Evolutionary conservation across 35 echinoderm and acorn worm species (phyloP).

Genomic region (Ophiothrix spiculata): DNA sequence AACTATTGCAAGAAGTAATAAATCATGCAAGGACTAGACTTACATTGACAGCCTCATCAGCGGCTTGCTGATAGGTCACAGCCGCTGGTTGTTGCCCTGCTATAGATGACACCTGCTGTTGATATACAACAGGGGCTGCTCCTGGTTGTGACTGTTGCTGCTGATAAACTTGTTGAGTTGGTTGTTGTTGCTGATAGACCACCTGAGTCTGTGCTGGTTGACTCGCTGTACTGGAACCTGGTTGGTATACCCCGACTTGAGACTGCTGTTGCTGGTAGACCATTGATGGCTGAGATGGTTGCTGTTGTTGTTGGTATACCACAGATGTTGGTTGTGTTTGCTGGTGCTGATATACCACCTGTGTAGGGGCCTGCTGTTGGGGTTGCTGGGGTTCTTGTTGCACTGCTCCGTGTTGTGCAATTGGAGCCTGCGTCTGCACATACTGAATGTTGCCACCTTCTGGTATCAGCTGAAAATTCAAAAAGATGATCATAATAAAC

Average conservation of each 20-base stretch:
- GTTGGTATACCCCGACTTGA: too few relatives aligned
- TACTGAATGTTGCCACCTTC: not conserved
- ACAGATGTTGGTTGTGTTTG: too few relatives aligned
- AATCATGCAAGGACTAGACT: too few relatives aligned
- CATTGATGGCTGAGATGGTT: too few relatives aligned
- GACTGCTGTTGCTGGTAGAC: constrained; percentile 2
- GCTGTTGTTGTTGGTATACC: too few relatives aligned
- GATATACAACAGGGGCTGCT: too few relatives aligned
- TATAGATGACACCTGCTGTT: not conserved
- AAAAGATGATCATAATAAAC: too few relatives aligned
- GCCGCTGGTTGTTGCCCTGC: not conserved
- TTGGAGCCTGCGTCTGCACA: not conserved
- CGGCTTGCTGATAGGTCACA: too few relatives aligned
- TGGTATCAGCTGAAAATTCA: not conserved
- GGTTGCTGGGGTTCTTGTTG: not conserved
- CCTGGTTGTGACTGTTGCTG: not conserved
- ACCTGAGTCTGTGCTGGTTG: not conserved
- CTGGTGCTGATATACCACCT: too few relatives aligned
- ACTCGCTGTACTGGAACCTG: too few relatives aligned
- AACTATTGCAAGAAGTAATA: too few relatives aligned
- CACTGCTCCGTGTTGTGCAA: not conserved
- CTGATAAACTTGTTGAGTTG: not conserved
- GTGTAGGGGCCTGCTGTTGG: not conserved
- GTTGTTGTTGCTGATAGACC: not conserved
- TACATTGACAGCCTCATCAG: too few relatives aligned